phyloP scores from a whole-genome alignment of 2,113 vertebrate genomes.

The Nettapus auritus region DNA sequence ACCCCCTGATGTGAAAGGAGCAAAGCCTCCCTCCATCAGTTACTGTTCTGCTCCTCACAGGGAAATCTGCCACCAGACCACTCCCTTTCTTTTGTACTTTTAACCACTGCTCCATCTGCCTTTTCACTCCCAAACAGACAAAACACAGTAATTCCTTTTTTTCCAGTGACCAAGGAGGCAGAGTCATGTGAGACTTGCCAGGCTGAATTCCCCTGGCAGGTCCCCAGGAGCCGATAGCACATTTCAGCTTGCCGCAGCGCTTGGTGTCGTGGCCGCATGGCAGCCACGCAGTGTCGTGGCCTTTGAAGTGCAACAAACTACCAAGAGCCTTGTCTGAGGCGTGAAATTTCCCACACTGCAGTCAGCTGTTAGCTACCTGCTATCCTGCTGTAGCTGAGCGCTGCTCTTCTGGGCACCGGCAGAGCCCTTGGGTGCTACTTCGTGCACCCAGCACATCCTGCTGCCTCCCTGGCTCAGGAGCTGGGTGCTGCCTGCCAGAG shows the following conservation, averaged over 20 bases:
- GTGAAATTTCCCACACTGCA: neutral
- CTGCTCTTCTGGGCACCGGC: accelerated
- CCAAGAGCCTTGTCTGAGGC: accelerated
- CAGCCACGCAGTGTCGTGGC: accelerated
- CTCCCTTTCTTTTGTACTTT: neutral
- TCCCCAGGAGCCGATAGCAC: neutral
- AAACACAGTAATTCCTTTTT: neutral
- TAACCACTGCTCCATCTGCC: neutral
- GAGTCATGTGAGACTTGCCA: accelerated
- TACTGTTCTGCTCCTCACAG: neutral
- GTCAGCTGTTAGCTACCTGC: neutral
- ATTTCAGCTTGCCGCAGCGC: neutral
- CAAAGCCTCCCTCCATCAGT: neutral
- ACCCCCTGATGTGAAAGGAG: neutral
- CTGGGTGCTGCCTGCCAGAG: neutral
- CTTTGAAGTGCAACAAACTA: accelerated
- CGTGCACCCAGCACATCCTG: accelerated
- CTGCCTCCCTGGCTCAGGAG: neutral
- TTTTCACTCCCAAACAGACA: neutral
- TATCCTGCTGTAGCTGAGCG: neutral
- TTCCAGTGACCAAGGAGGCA: neutral
- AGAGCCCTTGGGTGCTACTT: neutral
- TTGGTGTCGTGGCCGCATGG: neutral
- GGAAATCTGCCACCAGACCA: neutral
- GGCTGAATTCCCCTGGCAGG: neutral